Percentiles rank a stretch among this genome's conserved stretches.
These are phyloP conservation scores for Lophius piscatorius DNA, from an alignment of 2,113 vertebrate species.

Conservation along the genomic window DNA sequence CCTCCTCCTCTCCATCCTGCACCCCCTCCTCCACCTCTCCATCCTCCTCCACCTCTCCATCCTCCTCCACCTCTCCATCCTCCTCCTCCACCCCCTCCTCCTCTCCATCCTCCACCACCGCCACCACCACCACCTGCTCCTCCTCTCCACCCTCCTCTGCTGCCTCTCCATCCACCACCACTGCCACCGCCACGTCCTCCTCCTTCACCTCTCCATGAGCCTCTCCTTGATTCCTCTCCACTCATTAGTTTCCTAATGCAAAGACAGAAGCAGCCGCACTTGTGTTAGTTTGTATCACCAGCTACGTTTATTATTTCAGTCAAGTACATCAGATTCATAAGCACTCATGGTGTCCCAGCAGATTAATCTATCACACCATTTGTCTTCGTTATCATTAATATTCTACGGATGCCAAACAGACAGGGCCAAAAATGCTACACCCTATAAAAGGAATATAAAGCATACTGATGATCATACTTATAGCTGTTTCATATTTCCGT, in stretches of 20 bases:
- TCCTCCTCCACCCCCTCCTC: slow-evolving; percentile 26
- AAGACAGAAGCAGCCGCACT: neutral
- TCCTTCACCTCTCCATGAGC: slow-evolving; percentile 69
- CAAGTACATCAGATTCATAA: neutral
- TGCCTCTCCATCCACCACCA: slow-evolving; percentile 44
- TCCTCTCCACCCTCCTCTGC: slow-evolving; percentile 35
- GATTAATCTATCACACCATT: too few species aligned
- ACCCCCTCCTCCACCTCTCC: slow-evolving; percentile 45
- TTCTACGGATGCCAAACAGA: too few species aligned
- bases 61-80: neutral
- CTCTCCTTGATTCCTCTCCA: slow-evolving; percentile 60
- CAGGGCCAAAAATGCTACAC: too few species aligned
- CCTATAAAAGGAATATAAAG: too few species aligned
- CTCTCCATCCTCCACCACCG: slow-evolving; percentile 23
- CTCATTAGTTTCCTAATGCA: slow-evolving; percentile 62
- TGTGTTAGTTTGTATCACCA: too few species aligned
- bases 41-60: slow-evolving; percentile 13
- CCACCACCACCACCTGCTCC: slow-evolving; percentile 1
- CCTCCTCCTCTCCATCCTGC: slow-evolving; percentile 22
- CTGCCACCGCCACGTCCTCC: slow-evolving; percentile 67
- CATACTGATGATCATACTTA: too few species aligned
- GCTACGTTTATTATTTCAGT: neutral
- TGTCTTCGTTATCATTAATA: too few species aligned
- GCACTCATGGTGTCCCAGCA: too few species aligned
- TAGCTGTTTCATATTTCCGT: too few species aligned